Conservation (phyloP, 2,888 invertebrate genomes). For the Norana najaformis region DNA sequence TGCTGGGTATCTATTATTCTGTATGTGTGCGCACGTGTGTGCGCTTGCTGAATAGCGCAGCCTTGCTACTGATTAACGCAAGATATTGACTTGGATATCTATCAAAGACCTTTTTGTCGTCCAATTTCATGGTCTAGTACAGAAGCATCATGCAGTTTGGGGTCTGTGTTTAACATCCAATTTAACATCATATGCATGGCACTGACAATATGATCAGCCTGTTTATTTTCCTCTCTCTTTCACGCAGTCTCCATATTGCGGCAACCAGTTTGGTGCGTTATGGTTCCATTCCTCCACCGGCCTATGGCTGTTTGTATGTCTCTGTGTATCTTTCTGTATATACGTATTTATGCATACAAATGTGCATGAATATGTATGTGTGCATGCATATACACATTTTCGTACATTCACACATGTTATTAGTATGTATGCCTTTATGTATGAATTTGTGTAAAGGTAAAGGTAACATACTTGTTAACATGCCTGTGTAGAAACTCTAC, state of each 20-base stretch:
- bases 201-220: not conserved
- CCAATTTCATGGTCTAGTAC: not conserved
- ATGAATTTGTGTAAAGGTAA: too few relatives aligned
- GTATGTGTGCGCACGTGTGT: not conserved
- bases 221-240: not conserved
- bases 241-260: not conserved
- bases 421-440: too few relatives aligned
- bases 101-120: not conserved
- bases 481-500: too few relatives aligned
- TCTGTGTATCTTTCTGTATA: too few relatives aligned
- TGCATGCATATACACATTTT: too few relatives aligned
- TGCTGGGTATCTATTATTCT: not conserved
- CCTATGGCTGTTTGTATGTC: too few relatives aligned
- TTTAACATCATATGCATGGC: too few relatives aligned
- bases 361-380: too few relatives aligned
- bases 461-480: too few relatives aligned
- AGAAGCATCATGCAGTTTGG: not conserved
- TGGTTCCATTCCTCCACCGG: too few relatives aligned
- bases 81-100: not conserved
- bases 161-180: not conserved
- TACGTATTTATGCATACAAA: too few relatives aligned
- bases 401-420: too few relatives aligned
- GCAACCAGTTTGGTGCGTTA: not conserved
- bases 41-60: not conserved
- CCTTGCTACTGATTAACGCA: not conserved